Conservation (phyloP, 2,888 invertebrate species). For the Disparrhopalites patrizii region DNA sequence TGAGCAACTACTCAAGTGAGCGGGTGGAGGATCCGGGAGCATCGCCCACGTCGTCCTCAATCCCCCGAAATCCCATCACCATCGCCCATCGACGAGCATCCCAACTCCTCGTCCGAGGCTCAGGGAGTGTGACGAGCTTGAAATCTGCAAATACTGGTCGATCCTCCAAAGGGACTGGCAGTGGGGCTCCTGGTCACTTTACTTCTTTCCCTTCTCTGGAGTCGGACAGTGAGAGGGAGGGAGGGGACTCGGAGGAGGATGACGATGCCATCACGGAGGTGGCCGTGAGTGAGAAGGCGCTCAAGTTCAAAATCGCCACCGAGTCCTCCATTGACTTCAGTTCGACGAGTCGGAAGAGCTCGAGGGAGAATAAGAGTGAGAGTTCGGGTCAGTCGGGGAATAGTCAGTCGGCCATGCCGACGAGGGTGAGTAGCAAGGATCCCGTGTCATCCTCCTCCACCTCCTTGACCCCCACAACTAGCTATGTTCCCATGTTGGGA, state of each 20-base stretch:
- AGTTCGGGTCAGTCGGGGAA: slow-evolving; percentile 40
- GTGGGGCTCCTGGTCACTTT: slow-evolving; percentile 27
- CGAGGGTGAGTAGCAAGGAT: no score
- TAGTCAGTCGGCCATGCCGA: slow-evolving; percentile 3
- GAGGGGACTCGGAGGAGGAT: slow-evolving; percentile 53
- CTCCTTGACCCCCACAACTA: background rate
- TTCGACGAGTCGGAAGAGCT: slow-evolving; percentile 43
- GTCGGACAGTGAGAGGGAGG: slow-evolving; percentile 41
- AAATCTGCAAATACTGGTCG: slow-evolving; percentile 25
- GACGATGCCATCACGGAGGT: slow-evolving; percentile 70
- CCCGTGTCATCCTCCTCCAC: background rate
- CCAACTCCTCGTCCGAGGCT: slow-evolving; percentile 37
- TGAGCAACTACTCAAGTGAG: background rate
- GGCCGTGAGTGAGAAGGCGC: slow-evolving; percentile 65
- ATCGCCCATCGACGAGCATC: slow-evolving; percentile 41
- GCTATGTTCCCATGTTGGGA: background rate
- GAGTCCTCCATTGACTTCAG: slow-evolving; percentile 54
- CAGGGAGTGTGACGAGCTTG: slow-evolving; percentile 39
- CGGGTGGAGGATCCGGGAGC: no score
- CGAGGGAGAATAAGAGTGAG: slow-evolving; percentile 45
- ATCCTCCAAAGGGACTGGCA: no score
- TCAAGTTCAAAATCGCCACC: slow-evolving; percentile 72
- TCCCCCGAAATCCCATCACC: slow-evolving; percentile 30
- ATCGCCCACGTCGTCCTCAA: background rate
- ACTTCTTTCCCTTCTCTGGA: slow-evolving; percentile 42